phyloP scores from a whole-genome alignment of 2,797 vertebrate species.

The Microctenopoma stevenorrisi region DNA sequence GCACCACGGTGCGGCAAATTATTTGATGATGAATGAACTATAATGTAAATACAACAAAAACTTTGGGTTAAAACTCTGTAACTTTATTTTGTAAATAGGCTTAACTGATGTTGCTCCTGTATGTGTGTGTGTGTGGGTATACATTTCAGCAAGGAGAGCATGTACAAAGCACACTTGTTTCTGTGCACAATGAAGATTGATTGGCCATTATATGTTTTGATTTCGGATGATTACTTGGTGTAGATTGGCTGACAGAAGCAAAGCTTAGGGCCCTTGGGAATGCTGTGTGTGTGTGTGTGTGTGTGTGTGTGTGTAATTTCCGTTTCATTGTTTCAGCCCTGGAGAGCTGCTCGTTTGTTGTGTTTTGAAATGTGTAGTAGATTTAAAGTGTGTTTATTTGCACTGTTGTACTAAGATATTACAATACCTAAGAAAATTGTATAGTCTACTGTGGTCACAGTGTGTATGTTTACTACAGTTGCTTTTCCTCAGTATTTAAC shows the following conservation, averaged over 20 bases:
- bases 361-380: slow-evolving; percentile 36
- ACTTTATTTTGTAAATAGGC: background rate
- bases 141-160: background rate
- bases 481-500: slow-evolving; percentile 32
- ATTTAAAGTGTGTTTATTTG: slow-evolving; percentile 23
- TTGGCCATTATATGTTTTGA: background rate
- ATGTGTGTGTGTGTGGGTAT: background rate
- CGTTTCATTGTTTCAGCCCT: slow-evolving; percentile 53
- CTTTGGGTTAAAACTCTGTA: background rate
- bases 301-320: slow-evolving; percentile 21
- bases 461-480: slow-evolving; percentile 20
- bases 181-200: background rate
- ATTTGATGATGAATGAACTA: background rate
- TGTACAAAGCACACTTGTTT: background rate
- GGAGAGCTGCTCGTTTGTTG: slow-evolving; percentile 60
- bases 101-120: slow-evolving; percentile 1
- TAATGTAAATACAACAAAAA: background rate
- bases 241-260: background rate
- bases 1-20: background rate
- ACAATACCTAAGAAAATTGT: slow-evolving; percentile 13
- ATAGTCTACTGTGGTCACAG: slow-evolving; percentile 15
- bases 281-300: background rate
- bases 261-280: background rate
- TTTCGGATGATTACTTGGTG: background rate
- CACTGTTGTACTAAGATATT: slow-evolving; percentile 12